These are phyloP conservation scores for Geodia barretti DNA, from an alignment of 37 sponge, comb jelly and placozoan species.

Conservation along the genomic window DNA sequence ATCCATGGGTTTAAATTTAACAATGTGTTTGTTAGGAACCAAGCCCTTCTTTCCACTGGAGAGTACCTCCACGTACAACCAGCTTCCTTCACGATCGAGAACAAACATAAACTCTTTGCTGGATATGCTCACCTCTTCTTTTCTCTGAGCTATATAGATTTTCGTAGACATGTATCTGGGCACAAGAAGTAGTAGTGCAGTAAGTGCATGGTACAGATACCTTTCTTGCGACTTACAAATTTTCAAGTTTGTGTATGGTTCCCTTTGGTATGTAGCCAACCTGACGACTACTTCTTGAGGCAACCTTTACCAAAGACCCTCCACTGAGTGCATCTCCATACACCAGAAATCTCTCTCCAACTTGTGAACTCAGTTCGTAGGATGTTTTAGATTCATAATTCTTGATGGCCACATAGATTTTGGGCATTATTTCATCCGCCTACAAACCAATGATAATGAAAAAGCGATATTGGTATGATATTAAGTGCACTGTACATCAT, in stretches of 20 bases:
- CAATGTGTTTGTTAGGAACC: constrained; percentile 25
- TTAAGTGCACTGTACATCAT: too few species aligned
- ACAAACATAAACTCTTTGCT: constrained; percentile 2
- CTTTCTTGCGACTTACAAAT: not conserved
- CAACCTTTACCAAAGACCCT: not conserved
- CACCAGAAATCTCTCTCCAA: not conserved
- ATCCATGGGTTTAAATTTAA: constrained; percentile 30
- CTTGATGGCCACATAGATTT: not conserved
- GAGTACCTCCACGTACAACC: constrained; percentile 3
- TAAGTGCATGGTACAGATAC: not conserved
- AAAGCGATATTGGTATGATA: too few species aligned
- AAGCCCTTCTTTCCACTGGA: constrained; percentile 43
- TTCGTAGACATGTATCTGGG: not conserved
- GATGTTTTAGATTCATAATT: not conserved
- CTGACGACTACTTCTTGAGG: not conserved
- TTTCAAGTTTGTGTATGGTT: not conserved
- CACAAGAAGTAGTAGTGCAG: not conserved
- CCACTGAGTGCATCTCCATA: not conserved
- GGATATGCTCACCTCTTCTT: not conserved
- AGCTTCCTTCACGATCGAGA: not conserved
- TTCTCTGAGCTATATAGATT: not conserved
- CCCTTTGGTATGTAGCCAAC: not conserved
- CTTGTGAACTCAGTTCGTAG: not conserved
- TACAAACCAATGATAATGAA: too few species aligned
- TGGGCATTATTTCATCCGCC: not conserved